These are phyloP conservation scores for Glossosoma conforme DNA, from an alignment of 1,140 invertebrate species.

Conservation along the genomic window DNA sequence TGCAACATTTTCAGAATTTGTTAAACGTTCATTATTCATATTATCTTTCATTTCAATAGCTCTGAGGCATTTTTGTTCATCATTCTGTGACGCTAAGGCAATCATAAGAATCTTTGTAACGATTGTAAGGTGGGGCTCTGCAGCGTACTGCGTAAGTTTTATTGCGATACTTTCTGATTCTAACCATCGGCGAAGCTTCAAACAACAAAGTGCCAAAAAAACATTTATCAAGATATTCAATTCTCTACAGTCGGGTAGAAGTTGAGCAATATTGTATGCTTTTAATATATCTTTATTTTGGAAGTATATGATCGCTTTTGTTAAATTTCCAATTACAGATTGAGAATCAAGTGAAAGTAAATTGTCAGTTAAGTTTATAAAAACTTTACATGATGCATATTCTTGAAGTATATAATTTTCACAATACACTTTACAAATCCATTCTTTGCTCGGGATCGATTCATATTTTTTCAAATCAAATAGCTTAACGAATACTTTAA, in stretches of 20 bases:
- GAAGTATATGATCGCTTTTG: constrained; percentile 55
- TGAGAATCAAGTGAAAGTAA: constrained; percentile 34
- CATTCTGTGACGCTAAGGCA: constrained; percentile 9
- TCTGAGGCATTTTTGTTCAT: constrained; percentile 17
- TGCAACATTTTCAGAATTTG: constrained; percentile 11
- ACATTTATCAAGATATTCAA: constrained; percentile 37
- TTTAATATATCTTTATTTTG: constrained; percentile 49
- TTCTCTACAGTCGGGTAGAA: constrained; percentile 40
- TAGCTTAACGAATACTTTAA: not conserved
- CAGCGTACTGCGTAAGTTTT: constrained; percentile 42
- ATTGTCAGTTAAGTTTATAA: too few species aligned
- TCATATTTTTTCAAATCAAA: not conserved
- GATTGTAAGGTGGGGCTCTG: constrained; percentile 34
- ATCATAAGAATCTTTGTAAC: constrained; percentile 13
- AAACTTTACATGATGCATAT: too few species aligned
- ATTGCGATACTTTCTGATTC: constrained; percentile 51
- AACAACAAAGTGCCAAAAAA: constrained; percentile 49
- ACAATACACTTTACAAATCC: constrained; percentile 58
- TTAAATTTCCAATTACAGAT: constrained; percentile 55
- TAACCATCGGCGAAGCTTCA: constrained; percentile 54
- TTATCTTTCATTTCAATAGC: constrained; percentile 13
- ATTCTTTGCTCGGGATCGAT: too few species aligned
- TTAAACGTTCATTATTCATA: constrained; percentile 3
- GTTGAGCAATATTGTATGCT: constrained; percentile 46
- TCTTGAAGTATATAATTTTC: too few species aligned